Percentiles rank a stretch among this genome's conserved stretches.
These are phyloP conservation scores for Nymphalis urticae DNA, from an alignment of 2,888 invertebrate genomes.

Conservation along the genomic window DNA sequence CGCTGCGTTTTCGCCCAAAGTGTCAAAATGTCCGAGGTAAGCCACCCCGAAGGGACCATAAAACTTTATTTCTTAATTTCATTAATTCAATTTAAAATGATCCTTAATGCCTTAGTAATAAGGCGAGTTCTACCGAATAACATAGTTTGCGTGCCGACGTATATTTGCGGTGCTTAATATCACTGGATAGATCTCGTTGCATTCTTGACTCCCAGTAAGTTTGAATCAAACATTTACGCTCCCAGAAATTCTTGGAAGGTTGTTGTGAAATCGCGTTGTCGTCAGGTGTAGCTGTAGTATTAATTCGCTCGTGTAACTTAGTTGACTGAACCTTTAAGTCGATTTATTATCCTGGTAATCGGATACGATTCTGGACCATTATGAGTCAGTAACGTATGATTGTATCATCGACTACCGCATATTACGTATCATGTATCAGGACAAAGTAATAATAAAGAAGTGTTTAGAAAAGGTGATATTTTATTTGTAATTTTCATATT, in stretches of 20 bases:
- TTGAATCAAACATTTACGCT: slow-evolving; percentile 66
- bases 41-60: slow-evolving; percentile 57
- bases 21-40: slow-evolving; percentile 76
- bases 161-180: slow-evolving; percentile 63
- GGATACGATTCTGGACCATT: slow-evolving; percentile 25
- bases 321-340: slow-evolving; percentile 46
- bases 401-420: slow-evolving; percentile 17
- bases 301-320: slow-evolving; percentile 54
- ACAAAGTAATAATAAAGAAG: too few species aligned
- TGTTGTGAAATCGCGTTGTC: slow-evolving; percentile 64
- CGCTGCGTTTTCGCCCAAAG: slow-evolving; percentile 76
- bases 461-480: too few species aligned
- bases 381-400: slow-evolving; percentile 12
- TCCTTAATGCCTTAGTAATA: slow-evolving; percentile 21
- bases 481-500: too few species aligned
- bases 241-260: slow-evolving; percentile 63
- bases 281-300: slow-evolving; percentile 65
- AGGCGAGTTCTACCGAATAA: slow-evolving; percentile 5
- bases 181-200: slow-evolving; percentile 62
- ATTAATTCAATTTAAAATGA: slow-evolving; percentile 24
- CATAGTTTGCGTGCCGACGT: slow-evolving; percentile 26
- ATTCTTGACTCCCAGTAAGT: slow-evolving; percentile 55
- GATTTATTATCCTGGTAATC: slow-evolving; percentile 34
- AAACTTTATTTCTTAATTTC: slow-evolving; percentile 31
- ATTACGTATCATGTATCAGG: not conserved